These are phyloP conservation scores for Darevskia nairensis DNA, from an alignment of 2,797 vertebrate species.

Conservation along the genomic window DNA sequence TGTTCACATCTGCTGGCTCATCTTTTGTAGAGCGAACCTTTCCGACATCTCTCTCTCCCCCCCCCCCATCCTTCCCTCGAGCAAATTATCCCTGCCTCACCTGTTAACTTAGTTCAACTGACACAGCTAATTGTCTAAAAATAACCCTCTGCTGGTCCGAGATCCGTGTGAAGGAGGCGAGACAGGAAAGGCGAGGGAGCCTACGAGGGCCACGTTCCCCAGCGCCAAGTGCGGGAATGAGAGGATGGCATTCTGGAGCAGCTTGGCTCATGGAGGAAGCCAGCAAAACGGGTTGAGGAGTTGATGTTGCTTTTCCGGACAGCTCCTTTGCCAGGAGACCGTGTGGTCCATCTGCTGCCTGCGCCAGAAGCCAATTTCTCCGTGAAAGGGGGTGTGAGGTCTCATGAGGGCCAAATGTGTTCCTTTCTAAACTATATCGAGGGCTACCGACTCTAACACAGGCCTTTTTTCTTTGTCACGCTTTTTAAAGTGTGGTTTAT, in stretches of 20 bases:
- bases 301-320: background rate
- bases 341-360: background rate
- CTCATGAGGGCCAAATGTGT: fast-evolving
- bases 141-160: background rate
- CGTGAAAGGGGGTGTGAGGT: fast-evolving
- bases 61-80: background rate
- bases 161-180: background rate
- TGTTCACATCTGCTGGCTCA: no score
- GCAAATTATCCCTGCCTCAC: background rate
- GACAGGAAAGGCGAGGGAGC: background rate
- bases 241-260: no score
- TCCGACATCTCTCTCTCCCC: background rate
- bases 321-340: background rate
- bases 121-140: background rate
- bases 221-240: fast-evolving
- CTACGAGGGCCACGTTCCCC: no score
- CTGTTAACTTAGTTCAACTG: background rate
- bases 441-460: background rate
- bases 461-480: no score
- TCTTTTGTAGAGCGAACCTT: no score
- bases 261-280: background rate
- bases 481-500: no score
- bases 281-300: background rate
- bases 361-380: fast-evolving
- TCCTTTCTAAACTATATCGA: background rate